Percentiles rank a stretch among this genome's conserved stretches.
phyloP scores from a whole-genome alignment of 2,888 invertebrate species.

The Agrypnus murinus region DNA sequence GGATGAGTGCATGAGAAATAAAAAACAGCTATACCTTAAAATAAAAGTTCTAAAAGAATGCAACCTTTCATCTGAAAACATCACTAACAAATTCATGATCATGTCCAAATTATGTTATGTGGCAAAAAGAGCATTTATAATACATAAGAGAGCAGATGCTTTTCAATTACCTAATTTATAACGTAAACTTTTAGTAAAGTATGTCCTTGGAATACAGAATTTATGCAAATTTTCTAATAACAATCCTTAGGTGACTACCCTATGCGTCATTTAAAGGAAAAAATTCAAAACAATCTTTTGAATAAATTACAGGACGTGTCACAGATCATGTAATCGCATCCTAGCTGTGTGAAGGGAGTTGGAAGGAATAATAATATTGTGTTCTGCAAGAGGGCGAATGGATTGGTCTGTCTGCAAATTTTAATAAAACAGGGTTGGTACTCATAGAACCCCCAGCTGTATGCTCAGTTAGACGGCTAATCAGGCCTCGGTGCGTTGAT shows the following conservation, averaged over 20 bases:
- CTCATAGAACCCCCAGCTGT: constrained; percentile 33
- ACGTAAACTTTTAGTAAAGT: constrained; percentile 10
- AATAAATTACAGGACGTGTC: constrained; percentile 16
- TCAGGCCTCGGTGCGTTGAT: constrained; percentile 58
- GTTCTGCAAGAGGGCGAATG: constrained; percentile 22
- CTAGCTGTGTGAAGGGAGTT: constrained; percentile 1
- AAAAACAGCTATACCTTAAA: too few species aligned
- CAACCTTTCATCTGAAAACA: too few species aligned
- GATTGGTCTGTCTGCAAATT: constrained; percentile 24
- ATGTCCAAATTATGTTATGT: too few species aligned
- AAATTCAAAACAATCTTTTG: constrained; percentile 19
- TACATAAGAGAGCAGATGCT: neutral
- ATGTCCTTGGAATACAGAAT: neutral
- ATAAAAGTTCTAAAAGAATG: too few species aligned
- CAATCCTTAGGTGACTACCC: neutral
- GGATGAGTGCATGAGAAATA: too few species aligned
- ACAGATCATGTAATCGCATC: constrained; percentile 14
- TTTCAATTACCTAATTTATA: constrained; percentile 13
- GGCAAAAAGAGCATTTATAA: too few species aligned
- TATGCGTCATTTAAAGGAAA: neutral
- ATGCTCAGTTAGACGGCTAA: constrained; percentile 58
- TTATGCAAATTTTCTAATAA: constrained; percentile 14
- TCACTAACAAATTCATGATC: too few species aligned
- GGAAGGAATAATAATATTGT: constrained; percentile 15
- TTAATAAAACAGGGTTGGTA: constrained; percentile 34